Evolutionary conservation across 2,888 invertebrate genomes (phyloP), one percentile per base, ranked within the genome.

Genomic region (Harmothoe impar): DNA sequence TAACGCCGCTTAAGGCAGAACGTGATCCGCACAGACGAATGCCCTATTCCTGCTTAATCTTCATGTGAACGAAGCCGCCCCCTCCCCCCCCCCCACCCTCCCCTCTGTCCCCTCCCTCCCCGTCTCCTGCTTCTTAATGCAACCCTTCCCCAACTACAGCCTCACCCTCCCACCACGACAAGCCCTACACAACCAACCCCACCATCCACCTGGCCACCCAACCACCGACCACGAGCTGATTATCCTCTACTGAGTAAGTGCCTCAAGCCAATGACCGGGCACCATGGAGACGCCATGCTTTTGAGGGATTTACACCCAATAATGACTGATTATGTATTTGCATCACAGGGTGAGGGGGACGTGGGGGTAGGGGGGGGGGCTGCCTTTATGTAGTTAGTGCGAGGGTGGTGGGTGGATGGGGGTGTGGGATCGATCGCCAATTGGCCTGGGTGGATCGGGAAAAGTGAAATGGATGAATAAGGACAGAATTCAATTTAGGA

Each of bases 381-480:
- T 43, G 43, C 43, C 43, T 43, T 7, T 43, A 43, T 3, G 43
- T 43, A 43, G 43, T 3, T 43, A 43, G 43, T 43, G 3, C 10
- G 43, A 3, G 43, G 43, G 43, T 43, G 43, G 3, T 43, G 43
- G 43, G 43, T 43, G 43, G 43, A 10, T 43, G 43, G 43, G 43
- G 43, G 3, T 43, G 5, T 43, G 35, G 84, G 23, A 84, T 84
- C 84, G 84, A 84, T 84, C 84, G n/a, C 43, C 23, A 43, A 72
- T 72, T 84, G 15, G 78, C 31, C 78, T 68, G 43, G 43, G 51
- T 35, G 35, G 17, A 43, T 35, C 43, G 23, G 15, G 29, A 43
- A 84, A 51, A 15, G 43, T 51, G 84, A 35, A 51, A 84, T n/a
- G 51, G 84, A 84, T 84, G 84, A 84, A 84, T 84, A 84, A 84